phyloP scores from a whole-genome alignment of 2,888 invertebrate genomes.

The Belgica antarctica region DNA sequence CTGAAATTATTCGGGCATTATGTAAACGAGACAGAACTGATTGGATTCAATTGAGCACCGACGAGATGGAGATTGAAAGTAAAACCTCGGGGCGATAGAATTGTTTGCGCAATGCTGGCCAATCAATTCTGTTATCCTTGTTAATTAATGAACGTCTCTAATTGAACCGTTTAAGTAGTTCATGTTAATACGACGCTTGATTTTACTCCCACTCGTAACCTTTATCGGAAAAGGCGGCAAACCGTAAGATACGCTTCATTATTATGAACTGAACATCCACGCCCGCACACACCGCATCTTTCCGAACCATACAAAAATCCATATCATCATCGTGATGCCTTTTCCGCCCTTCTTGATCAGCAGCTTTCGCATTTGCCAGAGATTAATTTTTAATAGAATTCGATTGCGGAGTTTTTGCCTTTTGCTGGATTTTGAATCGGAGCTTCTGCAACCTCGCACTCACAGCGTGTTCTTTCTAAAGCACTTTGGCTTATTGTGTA shows the following conservation, averaged over 20 bases:
- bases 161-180: background rate
- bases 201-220: background rate
- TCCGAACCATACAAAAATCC: background rate
- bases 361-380: conserved; percentile 9
- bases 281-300: background rate
- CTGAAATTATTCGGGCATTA: background rate
- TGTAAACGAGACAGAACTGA: background rate
- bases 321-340: conserved; percentile 1
- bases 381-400: conserved; percentile 28
- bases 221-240: no score
- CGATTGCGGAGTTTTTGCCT: conserved; percentile 14
- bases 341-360: conserved; percentile 15
- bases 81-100: background rate
- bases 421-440: no score
- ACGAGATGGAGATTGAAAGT: background rate
- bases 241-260: background rate
- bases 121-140: background rate
- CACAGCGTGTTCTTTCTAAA: background rate
- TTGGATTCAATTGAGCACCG: background rate
- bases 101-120: background rate
- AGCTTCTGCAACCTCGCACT: no score
- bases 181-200: background rate
- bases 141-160: background rate
- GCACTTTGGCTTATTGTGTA: background rate
- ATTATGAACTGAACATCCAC: background rate